Conservation (phyloP, 2,888 invertebrate genomes). For the Erannis defoliaria region DNA sequence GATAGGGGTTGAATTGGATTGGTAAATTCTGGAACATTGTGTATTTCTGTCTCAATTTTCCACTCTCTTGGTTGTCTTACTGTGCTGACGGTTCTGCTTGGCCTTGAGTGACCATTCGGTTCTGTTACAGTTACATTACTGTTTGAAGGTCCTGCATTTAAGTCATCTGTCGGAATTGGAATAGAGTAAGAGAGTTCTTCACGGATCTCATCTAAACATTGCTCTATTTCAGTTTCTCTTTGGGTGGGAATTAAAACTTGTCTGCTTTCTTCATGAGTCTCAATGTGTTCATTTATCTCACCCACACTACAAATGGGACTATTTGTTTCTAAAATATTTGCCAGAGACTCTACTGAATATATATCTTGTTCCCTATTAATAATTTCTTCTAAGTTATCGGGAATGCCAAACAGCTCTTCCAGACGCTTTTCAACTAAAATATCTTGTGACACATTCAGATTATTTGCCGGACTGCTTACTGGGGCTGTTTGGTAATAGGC, state of each 20-base stretch:
- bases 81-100: constrained; percentile 35
- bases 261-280: constrained; percentile 26
- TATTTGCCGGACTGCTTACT: no score
- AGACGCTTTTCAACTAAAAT: no score
- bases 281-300: constrained; percentile 30
- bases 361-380: constrained; percentile 6
- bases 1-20: constrained; percentile 36
- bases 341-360: constrained; percentile 26
- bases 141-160: constrained; percentile 27
- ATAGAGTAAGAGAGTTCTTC: constrained; percentile 15
- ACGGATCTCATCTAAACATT: constrained; percentile 35
- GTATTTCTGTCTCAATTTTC: constrained; percentile 39
- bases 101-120: constrained; percentile 31
- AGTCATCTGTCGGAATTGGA: constrained; percentile 28
- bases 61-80: constrained; percentile 37
- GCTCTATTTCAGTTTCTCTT: constrained; percentile 40
- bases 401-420: constrained; percentile 39
- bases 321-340: no score
- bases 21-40: constrained; percentile 39
- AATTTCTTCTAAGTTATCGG: constrained; percentile 35
- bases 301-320: no score
- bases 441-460: no score
- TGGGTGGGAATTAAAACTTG: constrained; percentile 24
- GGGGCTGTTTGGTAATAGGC: no score
- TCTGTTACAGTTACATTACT: constrained; percentile 29